Base-by-base conservation (phyloP, 2,888 invertebrate species). In the Xylophagus ater region DNA sequence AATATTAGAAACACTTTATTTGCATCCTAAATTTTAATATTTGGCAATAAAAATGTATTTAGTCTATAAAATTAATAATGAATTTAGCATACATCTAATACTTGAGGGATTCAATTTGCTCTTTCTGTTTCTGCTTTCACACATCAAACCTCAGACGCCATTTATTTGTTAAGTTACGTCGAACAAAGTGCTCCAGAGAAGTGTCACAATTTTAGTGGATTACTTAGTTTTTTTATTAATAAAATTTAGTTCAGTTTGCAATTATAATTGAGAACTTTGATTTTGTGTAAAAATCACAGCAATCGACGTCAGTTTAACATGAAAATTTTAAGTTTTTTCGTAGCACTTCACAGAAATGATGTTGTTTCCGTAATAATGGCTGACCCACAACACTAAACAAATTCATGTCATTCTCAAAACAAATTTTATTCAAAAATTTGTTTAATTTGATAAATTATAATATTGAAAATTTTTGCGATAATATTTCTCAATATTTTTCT, bases 291-390 rank as follows among this genome's bases (percentile, higher is more conserved):
- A 69, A 66, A 68, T 65, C 59, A 51, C 51, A 37, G 39, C 46
- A 53, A 58, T 67, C 67, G 60, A 58, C 62, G 50, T 57, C 59
- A 67, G 62, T 70, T 70, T 67, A 58, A 54, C 61, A 60, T 54
- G 54, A 55, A 61, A 61, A 51, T 62, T 58, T 49, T 55, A 49
- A 51, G 62, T 58, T 61, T 62, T 62, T 62, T 66, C 67, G 60
- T 64, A 67, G 70, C 53, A 71, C 62, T 65, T 70, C 71, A 70
- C 69, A 68, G 62, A 69, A 65, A 70, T 72, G 72, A 73, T 74
- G 74, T 75, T 73, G 68, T 72, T 63, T 71, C 73, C 72, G 69
- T 70, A 70, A 71, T 73, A 75, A 77, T 76, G 76, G 76, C 76
- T 72, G 76, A 74, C 73, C 71, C 71, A 76, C 75, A 74, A 76